Base-by-base conservation (phyloP, 1,140 invertebrate genomes). In the Lerema accius region DNA sequence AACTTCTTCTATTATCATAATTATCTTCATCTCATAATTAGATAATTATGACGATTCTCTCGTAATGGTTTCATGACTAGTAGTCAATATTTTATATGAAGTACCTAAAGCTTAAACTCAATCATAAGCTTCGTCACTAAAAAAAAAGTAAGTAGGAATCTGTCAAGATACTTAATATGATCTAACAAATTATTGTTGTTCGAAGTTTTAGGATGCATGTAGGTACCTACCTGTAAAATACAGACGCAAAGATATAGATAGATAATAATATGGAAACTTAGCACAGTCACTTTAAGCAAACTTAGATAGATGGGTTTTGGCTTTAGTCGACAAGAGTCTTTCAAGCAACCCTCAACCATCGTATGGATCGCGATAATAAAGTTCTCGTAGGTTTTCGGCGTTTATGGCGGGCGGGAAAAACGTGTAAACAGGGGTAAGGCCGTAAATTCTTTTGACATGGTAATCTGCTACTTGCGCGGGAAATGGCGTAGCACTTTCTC, bases 371-470 rank as follows among this genome's bases (percentile, higher is more conserved):
- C 58, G 70, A 78, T 80, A 78, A 79, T 76, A 78, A 83, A 83
- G 70, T 78, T 77, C 69, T 68, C 67, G 63, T 65, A 73, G 69
- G 69, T 74, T 86, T 84, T 78, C 66, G 79, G 80, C 71, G 69
- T 80, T 74, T 79, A 81, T 67, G 69, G 66, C 67, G 76, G 69
- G 60, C 67, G 56, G 67, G 69, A 68, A 80, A 79, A 82, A 81
- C 68, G 76, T 76, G 81, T 86, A 84, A 82, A 86, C 83, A 86
- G 56, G 65, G 67, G 48, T 50, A 53, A 65, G 76, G 64, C 70
- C 75, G 75, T 82, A 82, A 85, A 84, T 80, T 83, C 81, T 84
- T 84, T 84, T 86, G 81, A 86, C 76, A 84, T 86, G 83, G 81
- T 84, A 86, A 86, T 85, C 77, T 75, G 75, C 69, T 67, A 65